Percentiles rank a stretch among this genome's conserved stretches.
phyloP scores from a whole-genome alignment of 2,797 vertebrate genomes.

The Lepilemur ruficaudatus region DNA sequence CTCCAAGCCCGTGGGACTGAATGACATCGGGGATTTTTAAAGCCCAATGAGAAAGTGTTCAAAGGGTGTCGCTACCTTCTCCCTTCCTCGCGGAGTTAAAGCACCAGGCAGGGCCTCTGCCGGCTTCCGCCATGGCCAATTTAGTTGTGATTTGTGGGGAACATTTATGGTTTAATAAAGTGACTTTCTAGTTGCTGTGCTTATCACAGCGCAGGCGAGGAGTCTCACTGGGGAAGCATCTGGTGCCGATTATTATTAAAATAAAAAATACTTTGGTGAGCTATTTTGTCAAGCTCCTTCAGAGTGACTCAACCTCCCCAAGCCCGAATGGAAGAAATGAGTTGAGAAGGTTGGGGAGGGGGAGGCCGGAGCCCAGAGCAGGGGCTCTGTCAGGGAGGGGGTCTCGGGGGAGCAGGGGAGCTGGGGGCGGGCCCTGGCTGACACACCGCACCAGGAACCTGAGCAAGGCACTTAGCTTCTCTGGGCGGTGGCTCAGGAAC shows the following conservation, averaged over 20 bases:
- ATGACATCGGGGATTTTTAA: neutral
- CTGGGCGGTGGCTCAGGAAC: neutral
- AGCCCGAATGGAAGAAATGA: neutral
- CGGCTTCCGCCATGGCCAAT: conserved; percentile 25
- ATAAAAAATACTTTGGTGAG: conserved; percentile 57
- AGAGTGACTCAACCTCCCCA: conserved; percentile 27
- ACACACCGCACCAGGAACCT: neutral
- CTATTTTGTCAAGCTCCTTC: conserved; percentile 47
- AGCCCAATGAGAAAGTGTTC: neutral
- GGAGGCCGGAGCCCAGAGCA: accelerated
- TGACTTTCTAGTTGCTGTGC: conserved; percentile 57
- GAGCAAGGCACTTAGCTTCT: neutral
- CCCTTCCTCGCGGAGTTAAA: neutral
- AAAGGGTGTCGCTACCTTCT: neutral
- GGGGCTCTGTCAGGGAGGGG: neutral
- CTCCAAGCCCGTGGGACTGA: accelerated
- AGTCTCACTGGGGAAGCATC: conserved; percentile 58
- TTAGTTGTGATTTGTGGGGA: conserved; percentile 65
- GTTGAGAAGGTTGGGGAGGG: neutral
- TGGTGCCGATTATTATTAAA: conserved; percentile 59
- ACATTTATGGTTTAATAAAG: conserved; percentile 70
- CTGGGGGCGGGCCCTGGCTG: neutral
- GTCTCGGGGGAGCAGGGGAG: neutral
- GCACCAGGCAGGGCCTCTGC: neutral
- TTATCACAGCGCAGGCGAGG: conserved; percentile 50